Conservation (phyloP, 2,888 invertebrate genomes). For the Phania funesta region DNA sequence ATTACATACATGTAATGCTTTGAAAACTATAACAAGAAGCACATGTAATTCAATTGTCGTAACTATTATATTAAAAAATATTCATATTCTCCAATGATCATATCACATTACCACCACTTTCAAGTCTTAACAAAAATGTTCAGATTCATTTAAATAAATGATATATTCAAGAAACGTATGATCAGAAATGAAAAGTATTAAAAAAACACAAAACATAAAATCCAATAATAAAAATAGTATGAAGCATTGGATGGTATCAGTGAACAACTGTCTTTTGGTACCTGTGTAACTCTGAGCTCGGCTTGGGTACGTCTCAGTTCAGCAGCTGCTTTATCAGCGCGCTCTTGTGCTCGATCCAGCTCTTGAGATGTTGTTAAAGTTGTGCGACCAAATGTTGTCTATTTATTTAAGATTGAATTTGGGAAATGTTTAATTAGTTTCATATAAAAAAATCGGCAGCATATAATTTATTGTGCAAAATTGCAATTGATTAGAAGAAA, state of each 20-base stretch:
- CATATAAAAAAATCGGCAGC: background rate
- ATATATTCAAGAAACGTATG: slow-evolving; percentile 55
- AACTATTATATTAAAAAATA: slow-evolving; percentile 17
- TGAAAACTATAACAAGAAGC: slow-evolving; percentile 68
- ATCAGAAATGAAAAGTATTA: slow-evolving; percentile 17
- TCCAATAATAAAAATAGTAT: slow-evolving; percentile 17
- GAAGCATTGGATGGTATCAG: slow-evolving; percentile 36
- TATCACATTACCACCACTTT: slow-evolving; percentile 70
- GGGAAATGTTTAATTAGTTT: slow-evolving; percentile 49
- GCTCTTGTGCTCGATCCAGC: slow-evolving; percentile 89
- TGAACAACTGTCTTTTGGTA: slow-evolving; percentile 70
- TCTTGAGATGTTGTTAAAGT: slow-evolving; percentile 91
- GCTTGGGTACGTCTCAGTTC: slow-evolving; percentile 94
- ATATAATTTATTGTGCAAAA: slow-evolving; percentile 22
- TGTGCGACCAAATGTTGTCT: slow-evolving; percentile 89
- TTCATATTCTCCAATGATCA: slow-evolving; percentile 55
- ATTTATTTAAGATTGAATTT: slow-evolving; percentile 50
- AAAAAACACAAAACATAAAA: background rate
- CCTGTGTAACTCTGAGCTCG: slow-evolving; percentile 93
- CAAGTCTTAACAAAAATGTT: slow-evolving; percentile 55
- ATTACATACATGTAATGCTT: slow-evolving; percentile 66
- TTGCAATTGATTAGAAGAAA: slow-evolving; percentile 45
- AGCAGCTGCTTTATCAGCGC: slow-evolving; percentile 91
- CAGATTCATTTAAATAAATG: slow-evolving; percentile 39
- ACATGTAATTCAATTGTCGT: slow-evolving; percentile 53